A percentile compares a stretch with the other conserved stretches of the same genome.
Evolutionary conservation across 2,113 vertebrate genomes (phyloP).

Genomic region (Garra rufa): DNA sequence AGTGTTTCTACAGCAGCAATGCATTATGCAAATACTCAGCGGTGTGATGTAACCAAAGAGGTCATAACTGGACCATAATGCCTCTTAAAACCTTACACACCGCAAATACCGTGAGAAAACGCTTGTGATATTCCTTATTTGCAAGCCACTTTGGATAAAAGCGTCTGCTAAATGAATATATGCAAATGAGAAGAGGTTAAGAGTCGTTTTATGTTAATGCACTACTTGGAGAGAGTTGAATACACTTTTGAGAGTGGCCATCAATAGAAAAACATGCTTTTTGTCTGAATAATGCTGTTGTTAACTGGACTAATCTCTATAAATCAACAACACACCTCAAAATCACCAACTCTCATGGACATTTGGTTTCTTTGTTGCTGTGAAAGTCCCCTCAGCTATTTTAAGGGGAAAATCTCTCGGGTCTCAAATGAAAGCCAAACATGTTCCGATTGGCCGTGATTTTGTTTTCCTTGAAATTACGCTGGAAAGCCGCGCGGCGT

Average conservation of each 20-base stretch:
- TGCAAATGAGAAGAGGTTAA: not conserved
- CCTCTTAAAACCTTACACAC: too few relatives aligned
- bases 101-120: not conserved
- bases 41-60: not conserved
- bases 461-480: not conserved
- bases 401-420: not conserved
- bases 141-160: not conserved
- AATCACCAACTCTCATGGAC: not conserved
- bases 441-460: not conserved
- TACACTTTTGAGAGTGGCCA: not conserved
- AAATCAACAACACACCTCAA: not conserved
- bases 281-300: not conserved
- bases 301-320: not conserved
- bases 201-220: not conserved
- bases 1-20: too few relatives aligned
- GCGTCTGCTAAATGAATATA: not conserved
- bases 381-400: not conserved
- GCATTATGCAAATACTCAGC: too few relatives aligned
- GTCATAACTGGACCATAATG: not conserved
- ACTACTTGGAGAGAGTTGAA: not conserved
- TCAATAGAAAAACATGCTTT: not conserved
- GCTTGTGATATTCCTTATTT: not conserved
- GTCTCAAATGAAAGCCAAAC: not conserved
- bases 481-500: not conserved
- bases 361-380: not conserved